Conservation (phyloP, 2,888 invertebrate genomes). For the Junonia oenone region DNA sequence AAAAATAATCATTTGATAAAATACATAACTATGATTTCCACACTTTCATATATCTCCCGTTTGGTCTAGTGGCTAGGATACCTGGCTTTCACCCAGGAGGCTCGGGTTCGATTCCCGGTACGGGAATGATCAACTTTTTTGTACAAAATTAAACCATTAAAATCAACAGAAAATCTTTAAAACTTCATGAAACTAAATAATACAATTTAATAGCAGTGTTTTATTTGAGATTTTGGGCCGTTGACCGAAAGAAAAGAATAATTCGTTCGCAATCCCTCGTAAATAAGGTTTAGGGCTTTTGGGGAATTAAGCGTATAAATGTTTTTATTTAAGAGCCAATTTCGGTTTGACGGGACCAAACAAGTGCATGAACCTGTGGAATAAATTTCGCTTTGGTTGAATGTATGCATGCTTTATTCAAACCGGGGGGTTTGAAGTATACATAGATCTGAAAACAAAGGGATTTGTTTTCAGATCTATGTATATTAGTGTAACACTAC, state of each 20-base stretch:
- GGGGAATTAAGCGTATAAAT: constrained; percentile 3
- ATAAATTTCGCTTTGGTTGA: background rate
- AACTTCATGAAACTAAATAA: background rate
- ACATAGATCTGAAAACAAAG: too few relatives aligned
- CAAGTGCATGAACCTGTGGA: background rate
- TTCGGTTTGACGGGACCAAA: background rate
- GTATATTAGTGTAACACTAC: too few relatives aligned
- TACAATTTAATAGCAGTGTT: background rate
- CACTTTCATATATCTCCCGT: constrained; percentile 60
- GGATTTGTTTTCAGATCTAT: too few relatives aligned
- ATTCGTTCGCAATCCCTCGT: background rate
- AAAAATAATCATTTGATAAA: too few relatives aligned
- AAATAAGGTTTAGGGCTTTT: constrained; percentile 3
- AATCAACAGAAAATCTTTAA: background rate
- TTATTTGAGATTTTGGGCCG: background rate
- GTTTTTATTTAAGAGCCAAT: constrained; percentile 1
- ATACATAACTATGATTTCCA: too few relatives aligned
- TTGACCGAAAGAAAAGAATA: background rate
- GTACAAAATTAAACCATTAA: too few relatives aligned
- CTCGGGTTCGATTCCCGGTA: constrained; percentile 87
- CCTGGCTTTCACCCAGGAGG: constrained; percentile 87
- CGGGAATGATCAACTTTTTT: constrained; percentile 66
- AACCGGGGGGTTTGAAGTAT: too few relatives aligned
- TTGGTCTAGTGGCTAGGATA: constrained; percentile 86
- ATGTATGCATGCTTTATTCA: background rate